Conservation (phyloP, 1,140 invertebrate species). For the Planococcus citri region DNA sequence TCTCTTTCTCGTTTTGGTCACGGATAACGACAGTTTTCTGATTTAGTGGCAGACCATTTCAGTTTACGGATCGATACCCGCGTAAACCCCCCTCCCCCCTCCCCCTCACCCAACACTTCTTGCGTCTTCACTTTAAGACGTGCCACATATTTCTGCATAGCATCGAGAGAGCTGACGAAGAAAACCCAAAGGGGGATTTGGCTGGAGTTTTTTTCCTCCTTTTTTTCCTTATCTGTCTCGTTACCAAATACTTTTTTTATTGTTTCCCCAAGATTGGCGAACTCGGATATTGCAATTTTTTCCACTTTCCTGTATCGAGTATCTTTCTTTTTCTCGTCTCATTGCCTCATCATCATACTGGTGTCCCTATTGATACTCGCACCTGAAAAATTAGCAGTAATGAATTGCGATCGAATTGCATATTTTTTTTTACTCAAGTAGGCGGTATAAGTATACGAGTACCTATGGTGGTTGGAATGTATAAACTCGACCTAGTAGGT, state of each 20-base stretch:
- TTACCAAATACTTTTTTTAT: no score
- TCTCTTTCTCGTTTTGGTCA: background rate
- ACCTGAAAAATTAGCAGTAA: no score
- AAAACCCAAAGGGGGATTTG: background rate
- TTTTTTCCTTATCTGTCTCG: no score
- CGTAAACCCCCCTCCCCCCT: background rate
- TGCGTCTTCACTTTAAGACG: no score
- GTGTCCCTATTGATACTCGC: no score
- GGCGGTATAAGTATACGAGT: background rate
- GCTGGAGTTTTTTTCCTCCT: background rate
- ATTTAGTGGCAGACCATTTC: conserved; percentile 17
- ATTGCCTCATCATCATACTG: no score
- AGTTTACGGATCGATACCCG: conserved; percentile 14
- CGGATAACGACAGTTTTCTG: conserved; percentile 20
- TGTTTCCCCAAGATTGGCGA: no score
- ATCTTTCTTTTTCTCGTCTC: no score
- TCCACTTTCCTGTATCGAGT: no score
- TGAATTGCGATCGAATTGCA: background rate
- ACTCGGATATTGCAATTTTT: background rate
- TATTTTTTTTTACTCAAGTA: background rate
- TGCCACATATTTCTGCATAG: conserved; percentile 12
- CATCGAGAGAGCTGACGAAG: no score
- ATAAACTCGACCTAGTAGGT: background rate
- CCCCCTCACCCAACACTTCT: no score
- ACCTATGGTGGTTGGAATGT: background rate